Base-by-base conservation (phyloP, 2,888 invertebrate genomes). In the Brenthis hecate region DNA sequence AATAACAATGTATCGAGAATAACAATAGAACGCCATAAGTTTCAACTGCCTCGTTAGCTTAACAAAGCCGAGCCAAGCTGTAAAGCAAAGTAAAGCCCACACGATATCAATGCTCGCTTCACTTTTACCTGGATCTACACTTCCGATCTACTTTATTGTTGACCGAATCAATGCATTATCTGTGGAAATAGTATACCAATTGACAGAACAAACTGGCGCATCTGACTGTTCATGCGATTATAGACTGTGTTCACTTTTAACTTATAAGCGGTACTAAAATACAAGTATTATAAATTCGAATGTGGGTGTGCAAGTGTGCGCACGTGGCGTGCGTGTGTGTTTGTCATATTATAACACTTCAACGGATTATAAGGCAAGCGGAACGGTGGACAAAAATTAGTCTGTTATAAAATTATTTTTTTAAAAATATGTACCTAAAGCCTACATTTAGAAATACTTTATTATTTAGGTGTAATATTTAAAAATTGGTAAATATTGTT, bases 61-160 rank as follows among this genome's bases (percentile, higher is more conserved):
- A 85, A 89, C 86, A 88, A 87, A 79, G 76, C 76, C 78, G 77
- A 77, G 81, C 77, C 80, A 78, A 81, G 76, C 77, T 80, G 78
- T 79, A 80, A 81, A 80, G 73, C 73, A 76, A 78, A 55, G 28
- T 51, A 47, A 61, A 50, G 61, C 66, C 61, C 48, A 66, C 73
- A 73, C 74, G 68, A 76, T 75, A 78, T 76, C 69, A 73, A 68
- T 70, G 72, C 69, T 71, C 67, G 63, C 53, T 66, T 55, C 60
- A 60, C 64, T 69, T 61, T 55, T 50, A 66, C 65, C 65, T 63
- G 51, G 66, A 65, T 62, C 58, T 72, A 69, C 68, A 72, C 75
- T 74, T 77, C 77, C 75, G 65, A 65, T 63, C 55, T 65, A 68
- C 48, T 64, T 64, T 62, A 54, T 47, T 64, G 64, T 64, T 68